Base-by-base conservation (phyloP, 2,888 invertebrate species). In the Agrotis clavis region DNA sequence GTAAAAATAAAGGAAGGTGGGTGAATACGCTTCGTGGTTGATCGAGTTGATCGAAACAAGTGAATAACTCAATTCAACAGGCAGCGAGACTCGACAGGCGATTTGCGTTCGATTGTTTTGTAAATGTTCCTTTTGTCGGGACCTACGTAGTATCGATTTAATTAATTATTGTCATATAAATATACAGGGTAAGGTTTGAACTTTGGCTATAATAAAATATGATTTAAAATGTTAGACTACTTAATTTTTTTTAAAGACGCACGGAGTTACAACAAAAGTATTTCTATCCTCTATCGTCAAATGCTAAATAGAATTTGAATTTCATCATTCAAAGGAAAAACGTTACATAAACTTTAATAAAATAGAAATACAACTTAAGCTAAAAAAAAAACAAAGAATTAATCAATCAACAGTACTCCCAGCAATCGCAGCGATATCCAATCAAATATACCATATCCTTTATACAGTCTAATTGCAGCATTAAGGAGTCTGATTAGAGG, bases 401-500 rank as follows among this genome's bases (percentile, higher is more conserved):
- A 35, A 35, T 35, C 9, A 41, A 41, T 41, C 9, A 11, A 41
- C 1, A 41, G 41, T 41, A 11, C 11, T 41, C 11, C 41, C 41
- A 30, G 18, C 13, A 60, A 73, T 57, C 66, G 75, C 66, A 25
- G 70, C 70, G 68, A 16, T 53, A 21, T 18, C 3, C 13, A 16
- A 21, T 19, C 65, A 4, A 35, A 63, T 78, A 73, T 77, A 71
- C 25, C 60, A 25, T 41, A 68, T 67, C 71, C 75, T 30, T 85
- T 45, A 79, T 47, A 71, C 60, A 64, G 54, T 45, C 75, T 71
- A 83, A 82, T 75, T 87, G 85, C 79, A 69, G 63, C 85, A 88
- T 84, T 91, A 91, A 90, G 86, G 87, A 88, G 90, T 89, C 88
- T 90, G 91, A 93, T 93, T 94, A 92, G 90, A 88, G 84, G 88